Evolutionary conservation across 2,113 vertebrate species (phyloP), one percentile per base, ranked within the genome.

Genomic region (Holacanthus passer): DNA sequence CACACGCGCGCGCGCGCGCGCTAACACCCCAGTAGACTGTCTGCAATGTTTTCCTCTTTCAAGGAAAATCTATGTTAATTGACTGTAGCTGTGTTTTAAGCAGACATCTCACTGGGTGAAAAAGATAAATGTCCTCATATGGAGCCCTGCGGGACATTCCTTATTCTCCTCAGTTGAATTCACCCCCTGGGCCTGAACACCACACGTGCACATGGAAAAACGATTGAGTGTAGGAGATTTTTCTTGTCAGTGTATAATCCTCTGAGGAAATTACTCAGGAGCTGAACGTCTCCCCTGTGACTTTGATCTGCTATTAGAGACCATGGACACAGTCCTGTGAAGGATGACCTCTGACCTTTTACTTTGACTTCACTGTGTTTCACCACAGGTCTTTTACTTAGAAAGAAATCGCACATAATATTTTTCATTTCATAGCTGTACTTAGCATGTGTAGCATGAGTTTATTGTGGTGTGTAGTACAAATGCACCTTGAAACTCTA

Each of bases 41-140:
- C 48, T 9, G 52, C 11, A 27, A 53, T 58, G 58, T 63, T 32
- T 29, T 50, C 56, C 39, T 65, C 29, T 20, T 16, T n/a, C 17
- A 39, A 77, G 62, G 29, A 68, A 77, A 81, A 77, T 81, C 68
- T 47, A 65, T 84, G 39, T 53, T 53, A 77, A 82, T 74, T 67
- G 68, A 79, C 65, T 64, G 41, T 64, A 19, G 70, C 32, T 70
- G 39, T 73, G 71, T 75, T 81, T 62, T 53, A 62, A 60, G 29
- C 22, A 50, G 53, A 80, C 60, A 48, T 59, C 29, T 73, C 55
- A 43, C 32, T 48, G 60, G 12, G 43, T 65, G 62, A 79, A 73
- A 78, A 73, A 60, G 66, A 85, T 79, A 59, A 56, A 83, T 81
- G 41, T 66, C 47, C 65, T 47, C 0, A 32, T 29, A 35, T 22